Conservation (phyloP, 2,888 invertebrate species). For the Erpobdella octoculata region DNA sequence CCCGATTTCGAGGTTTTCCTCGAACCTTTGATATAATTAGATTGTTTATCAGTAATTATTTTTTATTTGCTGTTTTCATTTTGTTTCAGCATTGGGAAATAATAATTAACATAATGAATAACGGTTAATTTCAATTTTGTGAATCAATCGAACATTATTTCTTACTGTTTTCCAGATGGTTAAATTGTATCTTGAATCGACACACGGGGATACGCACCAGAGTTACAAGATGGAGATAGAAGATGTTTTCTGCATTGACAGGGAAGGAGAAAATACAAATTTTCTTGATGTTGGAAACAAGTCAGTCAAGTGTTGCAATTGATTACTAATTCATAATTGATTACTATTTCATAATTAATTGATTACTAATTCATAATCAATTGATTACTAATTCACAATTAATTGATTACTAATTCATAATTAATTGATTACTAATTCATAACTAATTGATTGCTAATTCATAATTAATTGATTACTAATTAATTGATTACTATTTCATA, state of each 20-base stretch:
- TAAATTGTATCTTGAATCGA: conserved; percentile 51
- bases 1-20: conserved; percentile 49
- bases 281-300: conserved; percentile 53
- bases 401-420: no score
- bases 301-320: conserved; percentile 40
- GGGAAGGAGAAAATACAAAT: conserved; percentile 46
- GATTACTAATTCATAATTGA: no score
- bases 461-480: no score
- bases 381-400: no score
- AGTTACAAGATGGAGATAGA: conserved; percentile 52
- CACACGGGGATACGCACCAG: conserved; percentile 55
- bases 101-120: no score
- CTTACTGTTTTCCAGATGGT: conserved; percentile 45
- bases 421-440: no score
- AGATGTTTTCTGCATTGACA: conserved; percentile 51
- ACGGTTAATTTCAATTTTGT: background rate
- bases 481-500: no score
- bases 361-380: no score
- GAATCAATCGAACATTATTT: background rate
- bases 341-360: no score
- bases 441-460: no score
- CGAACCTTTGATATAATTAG: background rate
- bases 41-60: background rate
- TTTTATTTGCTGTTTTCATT: background rate
- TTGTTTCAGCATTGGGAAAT: no score